Percentiles rank a stretch among this genome's conserved stretches.
Conservation (phyloP, 2,797 vertebrate genomes). For the Mormyrops attenuatus region DNA sequence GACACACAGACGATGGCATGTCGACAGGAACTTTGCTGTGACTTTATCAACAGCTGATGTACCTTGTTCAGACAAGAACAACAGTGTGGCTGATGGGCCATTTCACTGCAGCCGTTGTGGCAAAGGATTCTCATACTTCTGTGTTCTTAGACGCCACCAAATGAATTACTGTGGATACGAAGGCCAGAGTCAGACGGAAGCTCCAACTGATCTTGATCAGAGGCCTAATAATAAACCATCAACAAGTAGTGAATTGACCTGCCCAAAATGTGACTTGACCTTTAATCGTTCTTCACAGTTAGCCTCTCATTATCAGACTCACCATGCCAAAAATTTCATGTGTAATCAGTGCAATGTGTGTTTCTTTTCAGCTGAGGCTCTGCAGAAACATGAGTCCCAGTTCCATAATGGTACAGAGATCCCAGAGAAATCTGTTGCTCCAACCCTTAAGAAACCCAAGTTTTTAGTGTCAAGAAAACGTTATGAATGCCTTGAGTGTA, state of each 20-base stretch:
- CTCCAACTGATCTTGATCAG: not conserved
- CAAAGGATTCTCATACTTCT: slow-evolving; percentile 59
- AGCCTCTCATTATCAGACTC: slow-evolving; percentile 39
- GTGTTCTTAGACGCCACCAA: slow-evolving; percentile 57
- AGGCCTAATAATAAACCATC: not conserved
- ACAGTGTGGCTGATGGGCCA: slow-evolving; percentile 44
- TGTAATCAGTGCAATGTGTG: not conserved
- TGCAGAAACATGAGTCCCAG: slow-evolving; percentile 20
- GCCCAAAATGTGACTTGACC: slow-evolving; percentile 40
- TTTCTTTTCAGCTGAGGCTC: slow-evolving; percentile 21
- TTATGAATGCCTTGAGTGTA: slow-evolving; percentile 56
- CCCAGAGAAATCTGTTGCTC: not conserved
- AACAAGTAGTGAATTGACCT: slow-evolving; percentile 27
- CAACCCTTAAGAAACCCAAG: not conserved
- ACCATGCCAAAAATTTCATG: slow-evolving; percentile 33
- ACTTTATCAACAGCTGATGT: slow-evolving; percentile 44
- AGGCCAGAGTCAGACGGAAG: slow-evolving; percentile 27
- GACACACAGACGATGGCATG: slow-evolving; percentile 66
- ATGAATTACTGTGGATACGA: slow-evolving; percentile 47
- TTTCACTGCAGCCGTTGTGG: slow-evolving; percentile 57
- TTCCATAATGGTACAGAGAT: not conserved
- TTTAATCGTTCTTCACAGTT: slow-evolving; percentile 42
- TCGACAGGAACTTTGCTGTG: slow-evolving; percentile 51
- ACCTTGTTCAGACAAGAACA: slow-evolving; percentile 30
- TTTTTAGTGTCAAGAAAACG: slow-evolving; percentile 14